These are phyloP conservation scores for Periphyllus acericola DNA, from an alignment of 2,888 invertebrate genomes.

Conservation along the genomic window DNA sequence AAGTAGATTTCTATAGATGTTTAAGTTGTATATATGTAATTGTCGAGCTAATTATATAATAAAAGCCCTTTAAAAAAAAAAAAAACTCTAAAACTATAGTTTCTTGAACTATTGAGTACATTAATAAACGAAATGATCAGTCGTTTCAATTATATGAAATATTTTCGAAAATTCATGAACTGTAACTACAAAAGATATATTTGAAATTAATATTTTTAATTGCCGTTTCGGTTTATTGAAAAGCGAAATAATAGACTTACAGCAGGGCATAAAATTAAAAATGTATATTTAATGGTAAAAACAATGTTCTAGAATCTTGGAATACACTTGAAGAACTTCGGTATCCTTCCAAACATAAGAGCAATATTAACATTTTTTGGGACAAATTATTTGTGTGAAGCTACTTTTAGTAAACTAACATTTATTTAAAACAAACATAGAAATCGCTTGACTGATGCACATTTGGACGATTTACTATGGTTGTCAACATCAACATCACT, in stretches of 20 bases:
- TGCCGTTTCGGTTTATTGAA: background rate
- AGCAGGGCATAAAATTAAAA: slow-evolving; percentile 17
- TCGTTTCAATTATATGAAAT: background rate
- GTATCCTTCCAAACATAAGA: background rate
- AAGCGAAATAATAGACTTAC: slow-evolving; percentile 2
- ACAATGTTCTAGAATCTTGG: background rate
- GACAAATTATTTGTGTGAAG: background rate
- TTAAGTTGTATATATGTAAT: too few species aligned
- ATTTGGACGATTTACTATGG: too few species aligned
- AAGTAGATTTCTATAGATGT: too few species aligned
- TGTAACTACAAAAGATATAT: slow-evolving; percentile 17
- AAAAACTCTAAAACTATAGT: background rate
- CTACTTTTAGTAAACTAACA: background rate
- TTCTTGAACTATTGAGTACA: background rate
- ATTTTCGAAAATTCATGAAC: background rate
- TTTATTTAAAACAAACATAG: background rate
- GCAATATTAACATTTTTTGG: background rate
- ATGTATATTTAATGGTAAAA: slow-evolving; percentile 16
- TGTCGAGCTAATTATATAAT: too few species aligned
- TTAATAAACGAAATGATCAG: slow-evolving; percentile 7
- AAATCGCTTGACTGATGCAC: too few species aligned
- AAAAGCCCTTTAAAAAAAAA: too few species aligned
- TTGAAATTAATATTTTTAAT: slow-evolving; percentile 6
- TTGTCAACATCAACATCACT: too few species aligned
- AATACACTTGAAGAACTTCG: slow-evolving; percentile 13